Evolutionary conservation across 2,113 vertebrate genomes (phyloP).

Genomic region (Triplophysa tibetana): DNA sequence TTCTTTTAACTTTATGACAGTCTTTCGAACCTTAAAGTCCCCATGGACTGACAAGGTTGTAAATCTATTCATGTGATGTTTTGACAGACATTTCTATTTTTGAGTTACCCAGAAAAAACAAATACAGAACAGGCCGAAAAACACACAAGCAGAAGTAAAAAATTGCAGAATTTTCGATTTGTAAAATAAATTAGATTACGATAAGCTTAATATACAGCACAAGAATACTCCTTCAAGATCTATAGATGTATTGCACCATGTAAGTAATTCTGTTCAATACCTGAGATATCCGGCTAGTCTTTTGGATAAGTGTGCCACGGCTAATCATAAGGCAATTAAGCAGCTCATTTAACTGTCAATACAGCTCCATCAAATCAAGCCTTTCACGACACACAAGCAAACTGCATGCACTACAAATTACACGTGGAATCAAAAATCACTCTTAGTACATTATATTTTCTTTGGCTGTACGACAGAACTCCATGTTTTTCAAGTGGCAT

Average conservation of each 20-base stretch:
- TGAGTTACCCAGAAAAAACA: too few relatives aligned
- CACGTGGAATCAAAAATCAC: not conserved
- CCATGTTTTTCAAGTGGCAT: not conserved
- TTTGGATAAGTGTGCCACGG: slow-evolving; percentile 13
- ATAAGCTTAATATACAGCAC: too few relatives aligned
- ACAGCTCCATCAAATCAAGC: slow-evolving; percentile 6
- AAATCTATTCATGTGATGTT: too few relatives aligned
- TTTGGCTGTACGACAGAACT: not conserved
- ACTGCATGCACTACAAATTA: not conserved
- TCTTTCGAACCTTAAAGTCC: too few relatives aligned
- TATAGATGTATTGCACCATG: not conserved
- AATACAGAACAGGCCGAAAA: too few relatives aligned
- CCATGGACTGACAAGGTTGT: too few relatives aligned
- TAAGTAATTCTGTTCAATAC: not conserved
- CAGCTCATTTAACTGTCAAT: slow-evolving; percentile 1
- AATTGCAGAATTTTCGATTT: too few relatives aligned
- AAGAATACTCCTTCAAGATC: not conserved
- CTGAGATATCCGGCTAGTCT: not conserved
- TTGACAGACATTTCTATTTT: too few relatives aligned
- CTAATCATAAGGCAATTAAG: slow-evolving; percentile 11
- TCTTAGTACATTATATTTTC: not conserved
- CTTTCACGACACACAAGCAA: not conserved
- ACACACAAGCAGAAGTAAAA: too few relatives aligned
- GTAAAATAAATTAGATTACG: too few relatives aligned
- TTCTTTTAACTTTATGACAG: too few relatives aligned